Conservation (phyloP, 2,797 vertebrate genomes). For the Cyprinella venusta region DNA sequence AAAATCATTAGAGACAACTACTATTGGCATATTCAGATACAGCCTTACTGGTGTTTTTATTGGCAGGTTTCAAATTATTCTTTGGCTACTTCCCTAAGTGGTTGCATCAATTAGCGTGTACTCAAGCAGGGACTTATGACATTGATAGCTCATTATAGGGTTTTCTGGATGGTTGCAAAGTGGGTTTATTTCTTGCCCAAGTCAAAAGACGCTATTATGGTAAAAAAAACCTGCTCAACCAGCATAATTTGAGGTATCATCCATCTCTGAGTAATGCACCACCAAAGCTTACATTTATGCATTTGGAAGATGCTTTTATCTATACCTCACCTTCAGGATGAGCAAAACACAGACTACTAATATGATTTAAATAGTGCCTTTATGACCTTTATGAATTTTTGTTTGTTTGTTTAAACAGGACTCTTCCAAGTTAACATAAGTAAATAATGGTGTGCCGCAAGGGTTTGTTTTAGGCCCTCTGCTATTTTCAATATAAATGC, state of each 20-base stretch:
- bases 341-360: too few species aligned
- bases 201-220: background rate
- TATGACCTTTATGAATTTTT: too few species aligned
- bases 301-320: background rate
- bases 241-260: background rate
- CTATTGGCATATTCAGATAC: background rate
- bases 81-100: background rate
- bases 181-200: background rate
- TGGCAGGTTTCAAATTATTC: background rate
- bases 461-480: too few species aligned
- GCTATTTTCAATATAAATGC: too few species aligned
- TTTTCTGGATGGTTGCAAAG: background rate
- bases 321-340: background rate
- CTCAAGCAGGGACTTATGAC: background rate
- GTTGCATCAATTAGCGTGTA: background rate
- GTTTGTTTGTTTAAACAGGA: too few species aligned
- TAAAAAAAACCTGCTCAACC: background rate
- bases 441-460: too few species aligned
- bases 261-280: background rate
- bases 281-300: background rate
- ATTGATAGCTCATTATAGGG: background rate
- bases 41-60: background rate
- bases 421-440: too few species aligned
- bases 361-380: too few species aligned
- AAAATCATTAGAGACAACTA: background rate